phyloP scores from a whole-genome alignment of 2,113 vertebrate genomes.

The Carassius gibelio region DNA sequence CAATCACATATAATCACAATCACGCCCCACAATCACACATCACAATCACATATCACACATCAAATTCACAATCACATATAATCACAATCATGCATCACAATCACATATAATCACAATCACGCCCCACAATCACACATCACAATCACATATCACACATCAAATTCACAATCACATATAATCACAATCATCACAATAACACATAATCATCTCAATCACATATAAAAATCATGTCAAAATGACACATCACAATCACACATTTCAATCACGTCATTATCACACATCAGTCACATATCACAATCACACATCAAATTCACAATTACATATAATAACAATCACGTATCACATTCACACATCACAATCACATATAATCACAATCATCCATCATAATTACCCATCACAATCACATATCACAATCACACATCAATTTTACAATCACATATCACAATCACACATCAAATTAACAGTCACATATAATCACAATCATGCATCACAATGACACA shows the following conservation, averaged over 20 bases:
- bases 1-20: background rate
- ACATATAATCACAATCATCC: background rate
- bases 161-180: background rate
- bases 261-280: no score
- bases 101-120: background rate
- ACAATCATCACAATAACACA: background rate
- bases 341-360: background rate
- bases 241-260: no score
- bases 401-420: background rate
- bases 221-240: background rate
- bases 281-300: no score
- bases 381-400: no score
- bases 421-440: no score
- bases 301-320: background rate
- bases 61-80: no score
- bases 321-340: background rate
- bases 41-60: background rate
- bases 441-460: background rate
- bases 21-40: background rate
- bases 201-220: background rate
- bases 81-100: background rate
- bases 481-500: no score
- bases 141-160: background rate
- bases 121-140: no score
- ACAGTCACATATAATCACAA: background rate